phyloP scores from a whole-genome alignment of 1,140 invertebrate genomes.

The Ericerus pela region DNA sequence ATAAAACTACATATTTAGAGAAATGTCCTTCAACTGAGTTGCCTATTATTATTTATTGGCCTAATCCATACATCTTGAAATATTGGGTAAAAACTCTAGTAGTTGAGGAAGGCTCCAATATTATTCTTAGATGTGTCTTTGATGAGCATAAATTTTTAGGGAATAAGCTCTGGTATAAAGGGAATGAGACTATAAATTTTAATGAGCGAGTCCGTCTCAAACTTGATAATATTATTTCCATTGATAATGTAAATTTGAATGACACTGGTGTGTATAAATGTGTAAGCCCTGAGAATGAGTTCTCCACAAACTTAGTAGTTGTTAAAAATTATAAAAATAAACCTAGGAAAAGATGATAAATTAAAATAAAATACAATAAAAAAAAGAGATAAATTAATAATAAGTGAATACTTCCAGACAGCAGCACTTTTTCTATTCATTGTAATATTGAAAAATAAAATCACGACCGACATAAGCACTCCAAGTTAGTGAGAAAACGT shows the following conservation, averaged over 20 bases:
- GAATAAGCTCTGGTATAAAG: neutral
- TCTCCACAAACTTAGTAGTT: neutral
- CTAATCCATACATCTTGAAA: conserved; percentile 5
- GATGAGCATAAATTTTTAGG: neutral
- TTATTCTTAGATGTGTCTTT: conserved; percentile 5
- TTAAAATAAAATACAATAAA: too few species aligned
- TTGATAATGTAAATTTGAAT: neutral
- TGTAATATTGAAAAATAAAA: too few species aligned
- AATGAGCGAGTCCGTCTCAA: neutral
- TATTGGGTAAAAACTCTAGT: conserved; percentile 4
- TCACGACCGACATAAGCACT: too few species aligned
- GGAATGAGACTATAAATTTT: neutral
- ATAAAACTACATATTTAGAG: neutral
- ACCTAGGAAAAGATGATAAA: neutral
- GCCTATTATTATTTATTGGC: neutral
- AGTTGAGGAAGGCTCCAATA: neutral
- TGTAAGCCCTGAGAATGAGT: neutral
- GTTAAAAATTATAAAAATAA: conserved; percentile 1
- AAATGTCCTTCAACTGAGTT: neutral
- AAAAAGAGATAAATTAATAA: too few species aligned
- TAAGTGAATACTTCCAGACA: too few species aligned
- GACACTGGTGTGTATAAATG: neutral
- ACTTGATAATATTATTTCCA: neutral
- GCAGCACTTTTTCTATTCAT: too few species aligned
- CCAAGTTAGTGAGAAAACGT: too few species aligned